A percentile compares a stretch with the other conserved stretches of the same genome.
Conservation (phyloP, 2,888 invertebrate genomes). For the Drosophila sordidula region DNA sequence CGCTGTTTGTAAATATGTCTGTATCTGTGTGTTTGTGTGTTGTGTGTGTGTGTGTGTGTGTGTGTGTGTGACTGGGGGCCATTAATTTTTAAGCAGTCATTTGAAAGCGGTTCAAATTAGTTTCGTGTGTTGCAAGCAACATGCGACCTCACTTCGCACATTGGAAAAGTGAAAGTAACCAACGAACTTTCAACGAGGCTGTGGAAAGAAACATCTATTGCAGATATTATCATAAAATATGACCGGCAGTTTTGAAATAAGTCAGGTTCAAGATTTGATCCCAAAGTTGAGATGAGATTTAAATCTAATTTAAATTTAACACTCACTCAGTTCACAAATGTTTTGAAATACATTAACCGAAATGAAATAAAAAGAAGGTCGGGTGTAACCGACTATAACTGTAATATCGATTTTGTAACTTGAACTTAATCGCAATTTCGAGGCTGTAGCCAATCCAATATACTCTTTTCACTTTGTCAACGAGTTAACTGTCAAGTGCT, state of each 20-base stretch:
- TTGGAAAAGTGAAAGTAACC: slow-evolving; percentile 66
- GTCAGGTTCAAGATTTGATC: background rate
- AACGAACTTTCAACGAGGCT: slow-evolving; percentile 57
- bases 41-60: slow-evolving; percentile 8
- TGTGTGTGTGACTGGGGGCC: slow-evolving; percentile 51
- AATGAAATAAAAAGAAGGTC: no score
- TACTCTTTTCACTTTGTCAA: no score
- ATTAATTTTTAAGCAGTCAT: slow-evolving; percentile 69
- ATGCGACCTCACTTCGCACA: slow-evolving; percentile 33
- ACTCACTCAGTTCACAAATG: no score
- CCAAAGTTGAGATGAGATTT: no score
- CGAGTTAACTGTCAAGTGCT: background rate
- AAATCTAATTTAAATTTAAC: no score
- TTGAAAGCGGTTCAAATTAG: slow-evolving; percentile 78
- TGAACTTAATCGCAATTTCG: no score
- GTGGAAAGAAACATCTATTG: background rate
- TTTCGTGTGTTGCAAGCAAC: slow-evolving; percentile 64
- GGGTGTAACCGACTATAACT: no score
- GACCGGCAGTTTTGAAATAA: background rate
- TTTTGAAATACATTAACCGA: no score
- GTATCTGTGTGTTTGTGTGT: no score
- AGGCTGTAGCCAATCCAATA: no score
- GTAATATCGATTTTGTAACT: no score
- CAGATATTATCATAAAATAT: slow-evolving; percentile 3
- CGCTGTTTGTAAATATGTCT: slow-evolving; percentile 22